A percentile compares a stretch with the other conserved stretches of the same genome.
These are phyloP conservation scores for Grus americana DNA, from an alignment of 2,113 vertebrate species.

Conservation along the genomic window DNA sequence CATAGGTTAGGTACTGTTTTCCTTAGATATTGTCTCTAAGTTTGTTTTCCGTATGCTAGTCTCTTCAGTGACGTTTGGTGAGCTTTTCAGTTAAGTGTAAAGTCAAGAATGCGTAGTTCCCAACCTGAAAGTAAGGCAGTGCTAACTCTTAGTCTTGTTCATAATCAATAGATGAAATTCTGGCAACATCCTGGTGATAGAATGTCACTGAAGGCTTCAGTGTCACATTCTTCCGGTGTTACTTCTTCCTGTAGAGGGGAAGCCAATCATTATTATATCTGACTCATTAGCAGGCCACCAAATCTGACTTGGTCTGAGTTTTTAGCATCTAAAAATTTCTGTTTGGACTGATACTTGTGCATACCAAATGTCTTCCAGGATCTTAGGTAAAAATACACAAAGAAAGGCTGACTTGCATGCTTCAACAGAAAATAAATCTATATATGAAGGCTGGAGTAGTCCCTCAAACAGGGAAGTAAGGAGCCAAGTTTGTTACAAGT, in stretches of 20 bases:
- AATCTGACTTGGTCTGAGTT: neutral
- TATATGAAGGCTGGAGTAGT: neutral
- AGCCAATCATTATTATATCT: neutral
- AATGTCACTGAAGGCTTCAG: neutral
- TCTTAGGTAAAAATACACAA: neutral
- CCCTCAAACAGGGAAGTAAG: neutral
- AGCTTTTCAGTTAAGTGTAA: slow-evolving; percentile 7
- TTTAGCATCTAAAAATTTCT: neutral
- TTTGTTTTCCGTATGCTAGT: slow-evolving; percentile 10
- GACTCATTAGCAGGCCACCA: neutral
- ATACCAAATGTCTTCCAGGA: neutral
- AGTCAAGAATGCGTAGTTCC: neutral
- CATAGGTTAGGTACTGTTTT: slow-evolving; percentile 64
- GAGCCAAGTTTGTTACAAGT: neutral
- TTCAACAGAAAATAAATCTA: neutral
- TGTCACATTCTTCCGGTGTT: neutral
- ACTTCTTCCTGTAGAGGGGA: neutral
- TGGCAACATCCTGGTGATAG: neutral
- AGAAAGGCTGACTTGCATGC: neutral
- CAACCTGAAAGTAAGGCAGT: neutral
- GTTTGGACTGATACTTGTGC: neutral
- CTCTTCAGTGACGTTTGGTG: neutral
- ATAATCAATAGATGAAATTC: neutral
- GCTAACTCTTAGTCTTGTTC: neutral
- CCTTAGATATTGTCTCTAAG: slow-evolving; percentile 58